Percentiles rank a stretch among this genome's conserved stretches.
Conservation (phyloP, 2,797 vertebrate genomes). For the Micropoecilia bifurca region DNA sequence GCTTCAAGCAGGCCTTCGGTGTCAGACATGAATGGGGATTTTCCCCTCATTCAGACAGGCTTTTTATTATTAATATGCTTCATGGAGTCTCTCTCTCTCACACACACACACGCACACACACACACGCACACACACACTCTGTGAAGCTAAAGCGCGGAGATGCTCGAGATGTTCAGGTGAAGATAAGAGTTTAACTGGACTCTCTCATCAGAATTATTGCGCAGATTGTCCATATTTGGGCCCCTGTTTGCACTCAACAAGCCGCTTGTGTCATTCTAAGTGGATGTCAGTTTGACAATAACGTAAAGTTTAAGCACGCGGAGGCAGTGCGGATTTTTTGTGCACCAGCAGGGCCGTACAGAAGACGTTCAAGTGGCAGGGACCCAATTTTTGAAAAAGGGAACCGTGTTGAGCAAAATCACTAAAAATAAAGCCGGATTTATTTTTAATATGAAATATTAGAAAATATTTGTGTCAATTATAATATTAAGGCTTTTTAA, state of each 20-base stretch:
- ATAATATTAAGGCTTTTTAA: background rate
- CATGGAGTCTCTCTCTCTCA: background rate
- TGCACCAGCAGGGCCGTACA: background rate
- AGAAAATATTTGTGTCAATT: background rate
- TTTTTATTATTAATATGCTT: slow-evolving; percentile 63
- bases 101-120: background rate
- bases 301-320: background rate
- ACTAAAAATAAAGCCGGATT: background rate
- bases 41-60: slow-evolving; percentile 46
- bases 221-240: background rate
- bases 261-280: background rate
- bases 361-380: background rate
- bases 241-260: background rate
- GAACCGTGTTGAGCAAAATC: background rate
- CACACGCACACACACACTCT: background rate
- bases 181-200: background rate
- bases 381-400: background rate
- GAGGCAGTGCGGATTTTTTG: background rate
- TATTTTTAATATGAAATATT: background rate
- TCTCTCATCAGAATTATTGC: background rate
- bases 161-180: background rate
- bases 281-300: background rate
- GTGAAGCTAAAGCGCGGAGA: background rate
- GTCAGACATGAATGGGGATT: slow-evolving; percentile 56
- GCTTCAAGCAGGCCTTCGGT: slow-evolving; percentile 66